Evolutionary conservation across 2,888 invertebrate genomes (phyloP).

Genomic region (Synanthedon tipuliformis): DNA sequence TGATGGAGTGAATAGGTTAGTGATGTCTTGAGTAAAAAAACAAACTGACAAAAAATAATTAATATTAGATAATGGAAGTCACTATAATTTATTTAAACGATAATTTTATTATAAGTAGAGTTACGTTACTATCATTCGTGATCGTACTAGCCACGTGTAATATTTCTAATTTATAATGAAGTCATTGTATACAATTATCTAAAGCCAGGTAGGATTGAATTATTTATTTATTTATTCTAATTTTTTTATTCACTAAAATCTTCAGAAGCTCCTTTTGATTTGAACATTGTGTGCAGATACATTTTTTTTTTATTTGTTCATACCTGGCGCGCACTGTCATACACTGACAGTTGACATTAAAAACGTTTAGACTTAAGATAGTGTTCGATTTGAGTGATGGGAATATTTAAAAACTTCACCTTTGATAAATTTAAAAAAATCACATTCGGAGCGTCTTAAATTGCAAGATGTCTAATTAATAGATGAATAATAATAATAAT

Average conservation of each 20-base stretch:
- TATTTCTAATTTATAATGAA: conserved; percentile 37
- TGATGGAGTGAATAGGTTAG: conserved; percentile 5
- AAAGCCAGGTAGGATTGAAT: conserved; percentile 63
- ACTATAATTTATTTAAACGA: too few relatives aligned
- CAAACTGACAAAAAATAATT: conserved; percentile 7
- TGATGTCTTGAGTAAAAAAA: conserved; percentile 26
- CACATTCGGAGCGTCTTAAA: too few relatives aligned
- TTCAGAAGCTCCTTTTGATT: conserved; percentile 69
- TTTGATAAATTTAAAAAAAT: too few relatives aligned
- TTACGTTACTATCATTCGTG: conserved; percentile 7
- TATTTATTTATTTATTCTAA: conserved; percentile 42
- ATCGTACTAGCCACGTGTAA: conserved; percentile 28
- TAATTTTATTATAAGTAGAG: neutral
- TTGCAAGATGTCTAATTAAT: too few relatives aligned
- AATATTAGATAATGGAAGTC: conserved; percentile 6
- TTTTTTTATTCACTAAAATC: conserved; percentile 62
- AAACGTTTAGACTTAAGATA: neutral
- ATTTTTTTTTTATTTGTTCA: conserved; percentile 51
- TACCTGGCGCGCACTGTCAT: conserved; percentile 62
- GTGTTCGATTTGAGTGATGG: too few relatives aligned
- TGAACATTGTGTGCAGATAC: conserved; percentile 69
- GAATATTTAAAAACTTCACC: too few relatives aligned
- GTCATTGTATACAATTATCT: conserved; percentile 67
- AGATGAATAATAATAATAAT: too few relatives aligned
- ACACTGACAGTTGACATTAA: neutral